Base-by-base conservation (phyloP, 2,113 vertebrate species). In the Channa maculata region DNA sequence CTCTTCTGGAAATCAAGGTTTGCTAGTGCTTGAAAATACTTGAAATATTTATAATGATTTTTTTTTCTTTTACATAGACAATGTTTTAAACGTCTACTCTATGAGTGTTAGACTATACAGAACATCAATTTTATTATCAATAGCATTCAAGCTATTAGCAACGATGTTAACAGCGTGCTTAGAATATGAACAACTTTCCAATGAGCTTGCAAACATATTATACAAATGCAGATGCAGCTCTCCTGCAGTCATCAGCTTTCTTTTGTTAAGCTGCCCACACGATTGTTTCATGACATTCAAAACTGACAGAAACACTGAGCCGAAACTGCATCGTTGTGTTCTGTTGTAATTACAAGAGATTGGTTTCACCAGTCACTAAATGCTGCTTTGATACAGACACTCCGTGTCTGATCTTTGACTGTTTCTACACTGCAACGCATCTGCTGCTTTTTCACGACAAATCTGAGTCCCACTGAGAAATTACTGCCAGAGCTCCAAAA, bases 251-350 rank as follows among this genome's bases (percentile, higher is more conserved):
- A 6, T 68, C 54, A 38, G 68, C 44, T 65, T 69, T 24, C 57
- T 69, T 83, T 81, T 79, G 65, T 74, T 67, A 8, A 71, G 80
- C 81, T 53, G 59, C 76, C 79, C 74, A 78, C 83, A 74, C 77
- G 72, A 45, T 83, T 61, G 66, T 15, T 61, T 80, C 48, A 34
- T 80, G 73, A 77, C 77, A 79, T 77, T 85, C 52, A 55, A 46
- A 73, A 51, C 65, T 69, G 60, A 85, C 53, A 61, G n/a, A 78
- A 76, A 82, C 79, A 83, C 78, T 75, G 48, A 76, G 77, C 50
- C 9, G 8, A 52, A 75, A 63, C 59, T 38, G 11, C 38, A 24
- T 48, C 0, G 34, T 51, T 65, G 55, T 37, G 75, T 69, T 65
- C 52, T 0, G 2, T 10, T 61, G 50, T 65, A 84, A 68, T 79